These are phyloP conservation scores for Drosophila lutescens DNA, from an alignment of 2,888 invertebrate species.

Conservation along the genomic window DNA sequence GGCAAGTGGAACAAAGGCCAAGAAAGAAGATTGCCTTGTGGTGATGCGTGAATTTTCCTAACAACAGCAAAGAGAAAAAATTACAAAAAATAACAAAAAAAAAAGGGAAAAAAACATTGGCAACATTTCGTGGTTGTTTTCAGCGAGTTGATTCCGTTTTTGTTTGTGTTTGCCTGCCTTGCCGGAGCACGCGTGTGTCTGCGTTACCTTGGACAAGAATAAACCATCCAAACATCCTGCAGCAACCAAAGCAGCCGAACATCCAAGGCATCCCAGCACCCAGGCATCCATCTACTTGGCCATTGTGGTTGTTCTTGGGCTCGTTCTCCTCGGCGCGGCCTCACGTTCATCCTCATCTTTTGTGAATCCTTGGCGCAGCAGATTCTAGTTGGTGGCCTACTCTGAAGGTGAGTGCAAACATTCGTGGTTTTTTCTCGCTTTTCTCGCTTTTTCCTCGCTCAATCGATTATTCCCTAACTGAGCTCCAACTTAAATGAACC, in stretches of 20 bases:
- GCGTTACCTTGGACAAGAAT: conserved; percentile 46
- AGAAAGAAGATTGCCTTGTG: conserved; percentile 52
- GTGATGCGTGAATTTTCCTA: conserved; percentile 37
- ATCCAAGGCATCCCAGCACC: conserved; percentile 13
- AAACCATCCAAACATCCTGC: conserved; percentile 41
- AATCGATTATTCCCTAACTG: conserved; percentile 45
- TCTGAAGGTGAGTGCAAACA: conserved; percentile 68
- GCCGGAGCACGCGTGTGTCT: conserved; percentile 37
- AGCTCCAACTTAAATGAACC: conserved; percentile 30
- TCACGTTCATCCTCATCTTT: conserved; percentile 23
- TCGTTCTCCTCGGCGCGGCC: conserved; percentile 21
- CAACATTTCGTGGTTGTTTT: conserved; percentile 27
- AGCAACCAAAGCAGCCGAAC: conserved; percentile 5
- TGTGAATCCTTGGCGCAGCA: conserved; percentile 57
- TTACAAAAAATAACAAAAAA: neutral
- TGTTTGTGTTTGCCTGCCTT: conserved; percentile 27
- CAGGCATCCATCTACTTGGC: conserved; percentile 34
- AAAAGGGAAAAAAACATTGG: conserved; percentile 31
- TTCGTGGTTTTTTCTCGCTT: neutral
- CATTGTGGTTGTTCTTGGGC: conserved; percentile 38
- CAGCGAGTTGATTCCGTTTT: conserved; percentile 29
- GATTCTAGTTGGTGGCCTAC: conserved; percentile 65
- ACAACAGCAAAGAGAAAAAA: neutral
- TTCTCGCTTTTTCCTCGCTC: neutral
- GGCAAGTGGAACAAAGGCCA: conserved; percentile 26